Percentiles rank a stretch among this genome's conserved stretches.
Conservation (phyloP, 30 jellyfish, hydroid and myxozoan genomes). For the Pelagia noctiluca region DNA sequence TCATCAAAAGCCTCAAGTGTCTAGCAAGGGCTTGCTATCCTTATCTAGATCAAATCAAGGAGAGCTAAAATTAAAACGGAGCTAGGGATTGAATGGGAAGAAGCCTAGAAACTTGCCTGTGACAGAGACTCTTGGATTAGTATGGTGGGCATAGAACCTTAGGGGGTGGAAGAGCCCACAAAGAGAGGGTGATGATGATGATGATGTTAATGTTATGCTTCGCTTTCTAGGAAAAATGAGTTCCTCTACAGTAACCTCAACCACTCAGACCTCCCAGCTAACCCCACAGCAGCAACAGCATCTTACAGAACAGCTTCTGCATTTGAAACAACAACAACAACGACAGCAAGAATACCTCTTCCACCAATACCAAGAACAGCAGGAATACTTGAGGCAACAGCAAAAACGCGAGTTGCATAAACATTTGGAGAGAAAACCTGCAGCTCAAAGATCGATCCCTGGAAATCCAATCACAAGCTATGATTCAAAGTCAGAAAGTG, state of each 20-base stretch:
- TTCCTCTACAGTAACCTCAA: conserved; percentile 71
- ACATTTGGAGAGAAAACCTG: conserved; percentile 75
- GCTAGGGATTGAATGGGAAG: no score
- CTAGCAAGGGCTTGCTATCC: no score
- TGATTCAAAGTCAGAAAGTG: conserved; percentile 69
- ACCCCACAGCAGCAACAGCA: conserved; percentile 84
- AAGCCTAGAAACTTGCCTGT: no score
- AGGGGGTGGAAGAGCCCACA: not conserved
- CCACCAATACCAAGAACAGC: conserved; percentile 89
- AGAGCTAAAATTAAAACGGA: no score
- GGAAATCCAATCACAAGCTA: conserved; percentile 41
- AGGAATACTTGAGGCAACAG: conserved; percentile 84
- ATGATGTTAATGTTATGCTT: no score
- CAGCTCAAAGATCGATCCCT: conserved; percentile 31
- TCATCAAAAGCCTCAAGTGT: no score
- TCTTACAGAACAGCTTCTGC: conserved; percentile 75
- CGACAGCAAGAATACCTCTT: conserved; percentile 70
- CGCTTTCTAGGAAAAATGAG: conserved; percentile 40
- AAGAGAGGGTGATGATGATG: no score
- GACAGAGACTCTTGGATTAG: no score
- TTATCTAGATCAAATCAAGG: no score
- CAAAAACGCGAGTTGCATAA: conserved; percentile 90
- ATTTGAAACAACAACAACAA: conserved; percentile 78
- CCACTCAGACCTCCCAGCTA: conserved; percentile 65
- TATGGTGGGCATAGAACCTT: no score